A percentile compares a stretch with the other conserved stretches of the same genome.
Conservation (phyloP, 2,888 invertebrate species). For the Drosophila leonis region DNA sequence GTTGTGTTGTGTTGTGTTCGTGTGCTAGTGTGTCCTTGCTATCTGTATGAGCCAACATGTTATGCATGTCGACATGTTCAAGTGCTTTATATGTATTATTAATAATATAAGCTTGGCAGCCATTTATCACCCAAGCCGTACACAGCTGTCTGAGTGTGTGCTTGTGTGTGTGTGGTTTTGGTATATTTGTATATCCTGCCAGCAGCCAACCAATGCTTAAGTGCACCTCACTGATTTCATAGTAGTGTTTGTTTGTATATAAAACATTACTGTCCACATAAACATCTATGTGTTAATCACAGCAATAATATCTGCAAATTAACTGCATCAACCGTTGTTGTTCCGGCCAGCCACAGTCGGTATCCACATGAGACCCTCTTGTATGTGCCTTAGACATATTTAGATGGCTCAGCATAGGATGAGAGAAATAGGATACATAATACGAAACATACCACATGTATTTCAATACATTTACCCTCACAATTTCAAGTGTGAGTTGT, state of each 20-base stretch:
- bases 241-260: conserved; percentile 59
- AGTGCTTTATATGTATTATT: conserved; percentile 81
- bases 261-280: conserved; percentile 71
- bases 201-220: conserved; percentile 44
- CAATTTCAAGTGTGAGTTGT: not conserved
- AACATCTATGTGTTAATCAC: conserved; percentile 79
- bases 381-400: conserved; percentile 6
- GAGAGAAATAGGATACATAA: conserved; percentile 4
- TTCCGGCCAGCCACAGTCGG: conserved; percentile 10
- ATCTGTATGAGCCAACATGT: conserved; percentile 65
- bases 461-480: not conserved
- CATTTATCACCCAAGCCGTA: conserved; percentile 77
- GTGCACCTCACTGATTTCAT: conserved; percentile 60
- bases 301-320: conserved; percentile 80
- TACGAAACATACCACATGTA: not conserved
- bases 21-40: conserved; percentile 24
- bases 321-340: conserved; percentile 69
- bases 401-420: not conserved
- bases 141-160: conserved; percentile 17
- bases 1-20: conserved; percentile 5
- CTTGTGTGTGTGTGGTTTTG: not conserved
- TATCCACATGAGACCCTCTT: conserved; percentile 29
- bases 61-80: conserved; percentile 78
- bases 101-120: conserved; percentile 79
- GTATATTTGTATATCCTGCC: conserved; percentile 18